Percentiles rank a stretch among this genome's conserved stretches.
Conservation (phyloP, 2,113 vertebrate species). For the Hippotragus niger region DNA sequence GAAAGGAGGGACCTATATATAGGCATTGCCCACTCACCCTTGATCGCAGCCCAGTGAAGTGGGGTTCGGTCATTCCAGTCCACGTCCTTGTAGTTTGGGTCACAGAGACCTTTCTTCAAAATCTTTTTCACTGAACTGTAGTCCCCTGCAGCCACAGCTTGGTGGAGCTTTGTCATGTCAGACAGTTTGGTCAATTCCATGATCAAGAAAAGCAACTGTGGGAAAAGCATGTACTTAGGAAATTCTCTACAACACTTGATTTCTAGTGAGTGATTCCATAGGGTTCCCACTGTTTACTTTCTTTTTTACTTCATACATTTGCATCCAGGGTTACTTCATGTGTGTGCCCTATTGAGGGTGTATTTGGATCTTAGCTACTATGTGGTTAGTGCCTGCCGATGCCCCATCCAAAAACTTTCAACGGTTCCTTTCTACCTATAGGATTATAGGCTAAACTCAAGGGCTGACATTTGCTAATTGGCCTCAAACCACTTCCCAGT, state of each 20-base stretch:
- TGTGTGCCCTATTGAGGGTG: not conserved
- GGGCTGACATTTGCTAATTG: not conserved
- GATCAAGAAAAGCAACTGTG: not conserved
- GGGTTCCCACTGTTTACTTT: not conserved
- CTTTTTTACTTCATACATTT: not conserved
- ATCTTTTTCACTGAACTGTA: constrained; percentile 80
- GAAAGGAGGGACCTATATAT: fast-evolving
- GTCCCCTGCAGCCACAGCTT: constrained; percentile 88
- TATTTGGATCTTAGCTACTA: not conserved
- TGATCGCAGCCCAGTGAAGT: constrained; percentile 92
- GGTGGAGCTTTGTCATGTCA: constrained; percentile 90
- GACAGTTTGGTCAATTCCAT: constrained; percentile 8
- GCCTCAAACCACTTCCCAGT: not conserved
- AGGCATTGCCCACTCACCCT: constrained; percentile 77
- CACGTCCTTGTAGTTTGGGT: constrained; percentile 88
- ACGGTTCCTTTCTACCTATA: not conserved
- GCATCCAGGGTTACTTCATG: not conserved
- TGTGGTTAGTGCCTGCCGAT: not conserved
- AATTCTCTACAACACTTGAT: not conserved
- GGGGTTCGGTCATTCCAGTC: constrained; percentile 93
- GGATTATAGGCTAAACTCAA: not conserved
- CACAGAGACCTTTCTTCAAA: constrained; percentile 80
- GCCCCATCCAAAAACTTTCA: not conserved
- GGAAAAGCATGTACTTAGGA: not conserved
- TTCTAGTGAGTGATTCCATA: not conserved